A percentile compares a stretch with the other conserved stretches of the same genome.
These are phyloP conservation scores for Elysia chlorotica DNA, from an alignment of 1,140 invertebrate species.

Conservation along the genomic window DNA sequence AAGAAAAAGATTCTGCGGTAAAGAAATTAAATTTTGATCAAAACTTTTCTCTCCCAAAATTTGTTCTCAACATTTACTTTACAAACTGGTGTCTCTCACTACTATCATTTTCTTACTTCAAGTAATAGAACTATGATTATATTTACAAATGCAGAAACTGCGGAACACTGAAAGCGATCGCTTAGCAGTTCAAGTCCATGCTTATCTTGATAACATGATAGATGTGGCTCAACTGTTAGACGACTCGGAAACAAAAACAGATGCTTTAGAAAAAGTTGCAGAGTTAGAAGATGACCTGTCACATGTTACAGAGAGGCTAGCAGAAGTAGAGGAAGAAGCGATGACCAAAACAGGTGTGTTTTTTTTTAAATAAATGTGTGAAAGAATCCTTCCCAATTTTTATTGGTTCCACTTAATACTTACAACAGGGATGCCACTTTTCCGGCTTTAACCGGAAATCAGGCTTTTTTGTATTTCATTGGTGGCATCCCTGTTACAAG, in stretches of 20 bases:
- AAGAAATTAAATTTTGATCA: no score
- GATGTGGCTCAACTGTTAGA: constrained; percentile 97
- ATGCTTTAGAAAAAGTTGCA: constrained; percentile 87
- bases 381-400: no score
- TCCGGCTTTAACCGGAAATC: no score
- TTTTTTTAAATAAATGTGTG: no score
- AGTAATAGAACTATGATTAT: not conserved
- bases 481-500: no score
- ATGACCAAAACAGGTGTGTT: constrained; percentile 67
- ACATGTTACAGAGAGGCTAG: constrained; percentile 68
- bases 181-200: constrained; percentile 90
- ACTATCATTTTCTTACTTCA: constrained; percentile 5
- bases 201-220: constrained; percentile 97
- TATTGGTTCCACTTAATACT: no score
- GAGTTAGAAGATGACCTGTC: constrained; percentile 93
- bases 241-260: constrained; percentile 95
- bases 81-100: no score
- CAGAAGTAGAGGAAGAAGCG: constrained; percentile 82
- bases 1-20: no score
- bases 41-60: no score
- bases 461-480: no score
- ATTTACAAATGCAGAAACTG: constrained; percentile 77
- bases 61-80: no score
- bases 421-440: no score
- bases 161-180: constrained; percentile 95